Conservation (phyloP, 2,888 invertebrate species). For the Uropetala carovei region DNA sequence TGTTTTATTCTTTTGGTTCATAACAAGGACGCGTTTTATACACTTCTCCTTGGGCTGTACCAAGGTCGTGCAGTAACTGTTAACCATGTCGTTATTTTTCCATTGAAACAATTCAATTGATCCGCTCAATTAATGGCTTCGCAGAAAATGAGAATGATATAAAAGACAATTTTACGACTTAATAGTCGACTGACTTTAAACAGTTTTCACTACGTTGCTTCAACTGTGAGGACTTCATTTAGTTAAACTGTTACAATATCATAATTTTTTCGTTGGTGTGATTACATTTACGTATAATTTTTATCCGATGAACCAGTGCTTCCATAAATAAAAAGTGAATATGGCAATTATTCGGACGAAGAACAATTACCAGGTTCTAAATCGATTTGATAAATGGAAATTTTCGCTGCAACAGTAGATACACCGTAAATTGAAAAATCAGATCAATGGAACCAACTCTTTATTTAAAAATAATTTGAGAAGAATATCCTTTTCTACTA, state of each 20-base stretch:
- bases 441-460: no score
- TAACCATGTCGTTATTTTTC: background rate
- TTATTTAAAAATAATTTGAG: no score
- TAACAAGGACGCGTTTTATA: background rate
- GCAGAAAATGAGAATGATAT: background rate
- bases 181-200: background rate
- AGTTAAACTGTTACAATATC: background rate
- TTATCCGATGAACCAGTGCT: no score
- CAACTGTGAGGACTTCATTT: background rate
- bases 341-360: no score
- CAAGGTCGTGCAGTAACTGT: conserved; percentile 1
- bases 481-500: no score
- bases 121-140: background rate
- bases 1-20: conserved; percentile 25
- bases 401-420: no score
- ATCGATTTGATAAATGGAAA: no score
- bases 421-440: no score
- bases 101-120: background rate
- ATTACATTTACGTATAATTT: background rate
- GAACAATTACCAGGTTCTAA: no score
- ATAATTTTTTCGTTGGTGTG: background rate
- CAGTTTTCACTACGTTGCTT: no score
- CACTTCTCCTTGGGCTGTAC: background rate
- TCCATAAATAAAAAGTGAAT: no score
- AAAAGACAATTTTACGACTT: background rate